Percentiles rank a stretch among this genome's conserved stretches.
Evolutionary conservation across 2,113 vertebrate genomes (phyloP).

Genomic region (Scolopax mira): DNA sequence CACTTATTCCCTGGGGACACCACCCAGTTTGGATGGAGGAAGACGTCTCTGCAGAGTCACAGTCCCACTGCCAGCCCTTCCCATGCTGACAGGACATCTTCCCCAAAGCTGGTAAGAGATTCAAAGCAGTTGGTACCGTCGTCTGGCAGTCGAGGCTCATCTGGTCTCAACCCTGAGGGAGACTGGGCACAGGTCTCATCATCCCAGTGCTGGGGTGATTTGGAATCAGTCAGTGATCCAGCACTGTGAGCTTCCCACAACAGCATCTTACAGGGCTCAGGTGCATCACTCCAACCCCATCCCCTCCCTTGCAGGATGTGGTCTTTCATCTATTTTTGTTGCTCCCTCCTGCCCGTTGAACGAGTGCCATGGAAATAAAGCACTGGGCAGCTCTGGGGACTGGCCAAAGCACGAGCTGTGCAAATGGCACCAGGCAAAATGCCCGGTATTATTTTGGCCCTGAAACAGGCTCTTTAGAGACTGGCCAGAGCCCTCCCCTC

Average conservation of each 20-base stretch:
- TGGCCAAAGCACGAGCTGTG: background rate
- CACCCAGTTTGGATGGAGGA: background rate
- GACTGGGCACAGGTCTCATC: background rate
- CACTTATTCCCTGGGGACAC: no score
- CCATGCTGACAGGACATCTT: background rate
- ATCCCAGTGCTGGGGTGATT: background rate
- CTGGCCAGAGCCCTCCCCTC: background rate
- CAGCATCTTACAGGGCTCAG: background rate
- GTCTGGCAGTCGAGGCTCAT: fast-evolving
- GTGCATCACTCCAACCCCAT: background rate
- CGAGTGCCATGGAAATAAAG: background rate
- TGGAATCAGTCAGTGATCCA: fast-evolving
- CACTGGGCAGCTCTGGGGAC: background rate
- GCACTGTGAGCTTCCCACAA: background rate
- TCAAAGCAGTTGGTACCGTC: background rate
- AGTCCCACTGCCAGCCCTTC: background rate
- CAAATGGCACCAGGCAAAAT: background rate
- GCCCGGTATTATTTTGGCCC: background rate
- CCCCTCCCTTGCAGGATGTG: background rate
- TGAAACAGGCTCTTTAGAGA: background rate
- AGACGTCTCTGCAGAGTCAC: background rate
- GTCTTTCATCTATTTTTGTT: background rate
- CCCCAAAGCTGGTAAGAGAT: background rate
- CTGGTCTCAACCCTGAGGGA: background rate
- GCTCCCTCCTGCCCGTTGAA: background rate